Base-by-base conservation (phyloP, 2,888 invertebrate species). In the Eurytoma adleriae region DNA sequence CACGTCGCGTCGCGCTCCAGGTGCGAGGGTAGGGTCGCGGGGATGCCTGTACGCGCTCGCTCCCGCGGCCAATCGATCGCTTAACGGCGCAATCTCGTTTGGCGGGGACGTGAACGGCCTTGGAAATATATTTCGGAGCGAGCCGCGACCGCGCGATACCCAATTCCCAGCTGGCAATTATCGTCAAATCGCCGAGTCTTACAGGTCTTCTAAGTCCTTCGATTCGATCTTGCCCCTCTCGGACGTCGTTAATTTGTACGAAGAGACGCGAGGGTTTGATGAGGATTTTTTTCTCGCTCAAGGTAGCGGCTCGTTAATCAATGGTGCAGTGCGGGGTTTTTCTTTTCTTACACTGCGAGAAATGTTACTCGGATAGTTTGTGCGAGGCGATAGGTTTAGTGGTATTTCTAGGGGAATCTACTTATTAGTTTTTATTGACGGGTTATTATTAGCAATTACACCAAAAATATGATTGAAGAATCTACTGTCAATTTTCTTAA, bases 21-120 rank as follows among this genome's bases (percentile, higher is more conserved):
- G 40, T 40, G 40, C 10, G 7, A 40, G 40, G 40, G 40, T 7
- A 40, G 40, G 40, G 40, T 50, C 52, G 18, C 2, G 20, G 30
- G n/a, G 3, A n/a, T 14, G 52, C n/a, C 12, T 16, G 24, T 54
- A 70, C 1, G 66, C n/a, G n/a, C n/a, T n/a, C n/a, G n/a, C n/a
- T n/a, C n/a, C n/a, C n/a, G n/a, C 61, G n/a, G 70, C 48, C 79
- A 70, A 73, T 82, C 77, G 82, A 77, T 79, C 59, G 82, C 77
- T 82, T 82, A 82, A 82, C 79, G 79, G 72, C 72, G 69, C 82
- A 79, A 79, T 79, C 82, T 82, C 82, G 77, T 82, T 82, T 78
- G 52, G 67, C 50, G 64, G 56, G 52, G 66, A 81, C 81, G 81
- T 81, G 81, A 78, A 78, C 72, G 72, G 81, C 78, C 64, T 81